Evolutionary conservation across 2,797 vertebrate species (phyloP).

Genomic region (Orientallactaga sibirica): DNA sequence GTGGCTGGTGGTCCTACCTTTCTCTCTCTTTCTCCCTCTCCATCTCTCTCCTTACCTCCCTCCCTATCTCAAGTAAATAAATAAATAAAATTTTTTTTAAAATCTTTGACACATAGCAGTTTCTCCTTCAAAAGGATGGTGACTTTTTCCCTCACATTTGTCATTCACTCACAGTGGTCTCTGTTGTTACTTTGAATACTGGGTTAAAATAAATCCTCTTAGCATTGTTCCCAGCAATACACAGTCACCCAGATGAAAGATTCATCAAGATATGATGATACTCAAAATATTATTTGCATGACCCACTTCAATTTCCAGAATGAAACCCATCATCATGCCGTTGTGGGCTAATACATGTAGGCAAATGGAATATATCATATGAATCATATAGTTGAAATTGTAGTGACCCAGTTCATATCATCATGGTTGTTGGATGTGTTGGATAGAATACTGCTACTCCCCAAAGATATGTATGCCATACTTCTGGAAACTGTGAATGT

Average conservation of each 20-base stretch:
- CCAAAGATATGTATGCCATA: background rate
- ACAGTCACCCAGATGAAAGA: background rate
- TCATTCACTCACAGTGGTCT: background rate
- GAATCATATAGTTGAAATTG: background rate
- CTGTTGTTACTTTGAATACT: background rate
- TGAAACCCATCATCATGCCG: background rate
- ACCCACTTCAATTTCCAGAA: background rate
- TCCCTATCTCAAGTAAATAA: no score
- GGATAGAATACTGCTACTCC: background rate
- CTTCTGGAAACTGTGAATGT: background rate
- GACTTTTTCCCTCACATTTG: background rate
- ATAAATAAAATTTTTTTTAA: no score
- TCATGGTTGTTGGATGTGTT: background rate
- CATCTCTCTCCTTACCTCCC: no score
- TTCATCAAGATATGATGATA: conserved; percentile 18
- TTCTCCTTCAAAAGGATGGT: conserved; percentile 40
- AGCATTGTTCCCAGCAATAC: background rate
- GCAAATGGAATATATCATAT: background rate
- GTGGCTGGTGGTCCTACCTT: no score
- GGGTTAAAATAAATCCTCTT: conserved; percentile 12
- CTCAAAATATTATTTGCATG: background rate
- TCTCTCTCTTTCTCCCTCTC: no score
- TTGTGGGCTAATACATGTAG: background rate
- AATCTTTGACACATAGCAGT: conserved; percentile 16
- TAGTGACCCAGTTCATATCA: background rate